Base-by-base conservation (phyloP, 2,113 vertebrate genomes). In the Tapirus terrestris region DNA sequence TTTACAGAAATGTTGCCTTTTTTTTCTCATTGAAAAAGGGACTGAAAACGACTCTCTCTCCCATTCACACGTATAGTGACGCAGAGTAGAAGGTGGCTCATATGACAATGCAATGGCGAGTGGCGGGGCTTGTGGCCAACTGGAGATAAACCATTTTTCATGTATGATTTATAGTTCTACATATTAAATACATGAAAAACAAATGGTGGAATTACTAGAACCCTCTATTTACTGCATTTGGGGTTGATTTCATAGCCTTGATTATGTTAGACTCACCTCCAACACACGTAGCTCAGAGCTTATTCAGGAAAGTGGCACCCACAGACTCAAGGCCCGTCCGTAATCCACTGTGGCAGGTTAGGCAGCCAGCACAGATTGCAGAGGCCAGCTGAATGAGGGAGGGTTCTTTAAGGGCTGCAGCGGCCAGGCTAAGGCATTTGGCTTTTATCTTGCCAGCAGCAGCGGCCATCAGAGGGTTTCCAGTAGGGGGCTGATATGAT, bases 381-480 rank as follows among this genome's bases (percentile, higher is more conserved):
- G 70, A 31, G 39, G 65, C 51, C 67, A 12, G 67, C 23, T 29
- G 82, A 43, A 51, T 14, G 18, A n/a, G 33, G 16, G 61, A 76
- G 79, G 82, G 77, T 36, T 84, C 89, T 97, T 53, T 65, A 79
- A 81, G 73, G 61, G 67, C 79, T 70, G 43, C n/a, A 10, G 72
- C 36, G 2, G 18, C 75, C 20, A 20, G 89, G 33, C 77, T n/a
- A 2, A 51, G 12, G 86, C 1, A 0, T 8, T 48, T 9, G 45
- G 80, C 96, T 98, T 96, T 97, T 58, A 97, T 97, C 94, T 87
- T 43, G 31, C 43, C 68, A 43, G n/a, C 67, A 13, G 43, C 79
- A 31, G 94, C 58, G 31, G 76, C 80, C 83, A n/a, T 95, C 94
- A 95, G 94, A 96, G 83, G 39, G 61, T 2, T 56, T 77, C 56